Percentiles rank a stretch among this genome's conserved stretches.
These are phyloP conservation scores for Scaptodrosophila latifasciaeformis DNA, from an alignment of 2,888 invertebrate species.

Conservation along the genomic window DNA sequence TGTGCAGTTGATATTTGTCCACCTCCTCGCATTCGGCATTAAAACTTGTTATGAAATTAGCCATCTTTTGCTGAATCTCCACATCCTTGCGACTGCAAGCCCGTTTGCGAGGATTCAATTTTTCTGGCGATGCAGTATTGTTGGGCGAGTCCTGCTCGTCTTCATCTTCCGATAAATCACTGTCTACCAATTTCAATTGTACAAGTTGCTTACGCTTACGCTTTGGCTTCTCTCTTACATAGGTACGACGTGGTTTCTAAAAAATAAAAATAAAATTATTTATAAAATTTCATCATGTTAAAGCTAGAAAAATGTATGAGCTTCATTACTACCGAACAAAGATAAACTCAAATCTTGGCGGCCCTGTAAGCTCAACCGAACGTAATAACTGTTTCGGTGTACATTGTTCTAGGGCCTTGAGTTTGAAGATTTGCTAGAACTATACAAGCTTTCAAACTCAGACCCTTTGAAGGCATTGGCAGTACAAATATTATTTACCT, in stretches of 20 bases:
- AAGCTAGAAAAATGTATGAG: no score
- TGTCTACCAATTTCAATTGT: slow-evolving; percentile 56
- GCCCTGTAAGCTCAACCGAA: slow-evolving; percentile 57
- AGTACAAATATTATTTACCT: slow-evolving; percentile 43
- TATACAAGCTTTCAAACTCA: neutral
- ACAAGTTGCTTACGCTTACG: slow-evolving; percentile 60
- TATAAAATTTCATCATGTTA: neutral
- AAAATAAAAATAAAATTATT: neutral
- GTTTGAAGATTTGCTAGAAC: neutral
- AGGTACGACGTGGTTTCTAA: slow-evolving; percentile 67
- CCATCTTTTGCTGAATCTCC: slow-evolving; percentile 44
- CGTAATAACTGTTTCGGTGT: slow-evolving; percentile 33
- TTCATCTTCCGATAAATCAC: slow-evolving; percentile 59
- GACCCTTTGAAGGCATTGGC: neutral
- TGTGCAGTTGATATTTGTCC: slow-evolving; percentile 62
- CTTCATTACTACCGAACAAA: slow-evolving; percentile 60
- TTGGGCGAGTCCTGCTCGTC: slow-evolving; percentile 36
- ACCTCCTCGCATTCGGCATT: slow-evolving; percentile 71
- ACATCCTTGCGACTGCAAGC: slow-evolving; percentile 45
- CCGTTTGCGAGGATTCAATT: slow-evolving; percentile 21
- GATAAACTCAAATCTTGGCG: slow-evolving; percentile 50
- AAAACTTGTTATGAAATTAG: slow-evolving; percentile 65
- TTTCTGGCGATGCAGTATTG: slow-evolving; percentile 38
- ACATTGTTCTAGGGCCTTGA: neutral
- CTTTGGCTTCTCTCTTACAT: slow-evolving; percentile 52